A percentile compares a stretch with the other conserved stretches of the same genome.
These are phyloP conservation scores for Drosophila nannoptera DNA, from an alignment of 1,140 invertebrate species.

Conservation along the genomic window DNA sequence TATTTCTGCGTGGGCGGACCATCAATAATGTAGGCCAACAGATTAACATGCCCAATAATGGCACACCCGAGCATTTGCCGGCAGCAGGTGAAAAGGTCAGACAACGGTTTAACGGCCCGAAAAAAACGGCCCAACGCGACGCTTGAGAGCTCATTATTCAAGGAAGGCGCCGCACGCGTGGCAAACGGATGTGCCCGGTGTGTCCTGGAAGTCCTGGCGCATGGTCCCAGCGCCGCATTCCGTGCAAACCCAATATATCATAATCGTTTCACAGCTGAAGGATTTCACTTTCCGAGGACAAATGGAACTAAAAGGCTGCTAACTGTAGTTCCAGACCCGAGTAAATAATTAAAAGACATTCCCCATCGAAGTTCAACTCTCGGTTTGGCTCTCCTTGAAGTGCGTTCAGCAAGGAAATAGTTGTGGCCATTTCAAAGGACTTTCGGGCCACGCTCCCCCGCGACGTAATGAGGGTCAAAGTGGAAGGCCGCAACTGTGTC, in stretches of 20 bases:
- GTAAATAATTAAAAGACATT: no score
- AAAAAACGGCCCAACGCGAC: slow-evolving; percentile 22
- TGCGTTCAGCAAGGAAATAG: background rate
- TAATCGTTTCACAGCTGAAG: slow-evolving; percentile 35
- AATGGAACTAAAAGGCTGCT: background rate
- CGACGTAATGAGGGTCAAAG: slow-evolving; percentile 40
- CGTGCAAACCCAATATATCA: slow-evolving; percentile 45
- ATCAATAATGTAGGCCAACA: slow-evolving; percentile 35
- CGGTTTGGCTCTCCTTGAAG: background rate
- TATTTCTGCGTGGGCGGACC: slow-evolving; percentile 16
- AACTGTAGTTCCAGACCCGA: no score
- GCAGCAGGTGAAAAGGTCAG: slow-evolving; percentile 31
- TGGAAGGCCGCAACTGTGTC: slow-evolving; percentile 23
- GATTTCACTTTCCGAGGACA: slow-evolving; percentile 3
- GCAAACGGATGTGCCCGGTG: slow-evolving; percentile 17
- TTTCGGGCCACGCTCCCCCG: slow-evolving; percentile 7
- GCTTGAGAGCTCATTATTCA: slow-evolving; percentile 49
- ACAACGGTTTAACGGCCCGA: slow-evolving; percentile 29
- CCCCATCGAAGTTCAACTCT: no score
- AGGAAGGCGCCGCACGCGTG: slow-evolving; percentile 8
- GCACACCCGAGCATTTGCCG: slow-evolving; percentile 29
- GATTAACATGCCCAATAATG: slow-evolving; percentile 51
- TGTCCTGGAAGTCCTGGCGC: slow-evolving; percentile 38
- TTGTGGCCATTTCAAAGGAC: slow-evolving; percentile 10
- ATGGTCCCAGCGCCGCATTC: background rate